Evolutionary conservation across 2,888 invertebrate species (phyloP).

Genomic region (Chamaedrilus cognettii): DNA sequence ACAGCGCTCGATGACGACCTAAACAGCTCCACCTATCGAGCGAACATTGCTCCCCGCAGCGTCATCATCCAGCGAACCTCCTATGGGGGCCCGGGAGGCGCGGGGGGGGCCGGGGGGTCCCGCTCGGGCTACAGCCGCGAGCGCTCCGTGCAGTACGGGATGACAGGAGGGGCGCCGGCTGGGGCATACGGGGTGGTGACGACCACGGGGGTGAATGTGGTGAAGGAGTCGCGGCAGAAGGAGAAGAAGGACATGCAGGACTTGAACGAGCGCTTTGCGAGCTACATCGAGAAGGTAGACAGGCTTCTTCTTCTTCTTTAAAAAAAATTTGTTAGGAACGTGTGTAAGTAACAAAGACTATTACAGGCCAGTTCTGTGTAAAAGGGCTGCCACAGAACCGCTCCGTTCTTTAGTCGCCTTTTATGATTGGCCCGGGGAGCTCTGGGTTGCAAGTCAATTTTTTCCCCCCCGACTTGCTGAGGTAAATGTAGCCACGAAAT

Average conservation of each 20-base stretch:
- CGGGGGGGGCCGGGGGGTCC: not conserved
- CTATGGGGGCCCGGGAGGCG: constrained; percentile 3
- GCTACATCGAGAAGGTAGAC: constrained; percentile 63
- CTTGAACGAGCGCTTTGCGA: constrained; percentile 63
- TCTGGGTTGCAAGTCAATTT: no score
- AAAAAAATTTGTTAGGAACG: no score
- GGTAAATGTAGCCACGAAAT: no score
- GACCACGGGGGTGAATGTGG: constrained; percentile 55
- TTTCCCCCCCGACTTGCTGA: no score
- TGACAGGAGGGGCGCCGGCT: constrained; percentile 32
- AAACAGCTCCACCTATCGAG: constrained; percentile 22
- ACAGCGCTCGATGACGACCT: no score
- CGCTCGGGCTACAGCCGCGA: not conserved
- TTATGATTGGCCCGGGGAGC: no score
- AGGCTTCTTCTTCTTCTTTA: no score
- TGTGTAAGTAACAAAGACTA: no score
- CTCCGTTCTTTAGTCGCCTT: no score
- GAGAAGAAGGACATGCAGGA: constrained; percentile 64
- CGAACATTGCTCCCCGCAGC: constrained; percentile 27
- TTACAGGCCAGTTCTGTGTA: no score
- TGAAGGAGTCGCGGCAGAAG: constrained; percentile 57
- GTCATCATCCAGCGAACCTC: constrained; percentile 30
- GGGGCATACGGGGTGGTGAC: constrained; percentile 49
- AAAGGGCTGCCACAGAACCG: no score
- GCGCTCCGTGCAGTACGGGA: constrained; percentile 12